Evolutionary conservation across 2,888 invertebrate species (phyloP).

Genomic region (Creontiades dilutus): DNA sequence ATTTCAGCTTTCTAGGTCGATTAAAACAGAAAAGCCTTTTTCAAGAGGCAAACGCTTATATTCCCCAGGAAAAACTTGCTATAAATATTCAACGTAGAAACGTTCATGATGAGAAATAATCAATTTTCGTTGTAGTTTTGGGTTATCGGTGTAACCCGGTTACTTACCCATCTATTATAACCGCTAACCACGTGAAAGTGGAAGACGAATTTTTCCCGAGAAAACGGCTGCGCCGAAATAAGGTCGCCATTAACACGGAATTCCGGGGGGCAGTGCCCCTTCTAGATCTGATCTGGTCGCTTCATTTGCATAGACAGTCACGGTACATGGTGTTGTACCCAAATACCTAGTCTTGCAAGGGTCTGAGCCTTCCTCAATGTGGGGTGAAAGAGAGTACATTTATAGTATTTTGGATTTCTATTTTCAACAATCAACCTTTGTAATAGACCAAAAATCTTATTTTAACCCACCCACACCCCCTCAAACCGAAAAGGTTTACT

Average conservation of each 20-base stretch:
- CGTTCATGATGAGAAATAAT: no score
- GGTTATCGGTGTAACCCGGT: background rate
- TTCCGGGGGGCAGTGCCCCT: constrained; percentile 33
- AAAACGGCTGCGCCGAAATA: background rate
- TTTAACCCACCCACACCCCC: no score
- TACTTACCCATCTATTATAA: background rate
- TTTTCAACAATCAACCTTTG: no score
- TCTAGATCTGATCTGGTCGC: background rate
- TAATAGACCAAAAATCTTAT: no score
- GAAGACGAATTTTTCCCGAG: background rate
- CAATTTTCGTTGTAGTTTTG: background rate
- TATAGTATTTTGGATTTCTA: no score
- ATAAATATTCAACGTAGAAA: no score
- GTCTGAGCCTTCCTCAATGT: background rate
- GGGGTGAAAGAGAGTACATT: background rate
- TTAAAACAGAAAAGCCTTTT: no score
- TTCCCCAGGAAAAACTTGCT: no score
- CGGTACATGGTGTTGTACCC: background rate
- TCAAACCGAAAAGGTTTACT: no score
- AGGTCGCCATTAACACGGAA: constrained; percentile 11
- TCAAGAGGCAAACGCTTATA: no score
- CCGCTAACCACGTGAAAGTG: background rate
- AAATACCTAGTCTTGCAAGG: no score
- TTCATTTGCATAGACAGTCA: constrained; percentile 45
- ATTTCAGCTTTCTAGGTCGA: no score